Evolutionary conservation across 2,113 vertebrate genomes (phyloP).

Genomic region (Siniperca knerii): DNA sequence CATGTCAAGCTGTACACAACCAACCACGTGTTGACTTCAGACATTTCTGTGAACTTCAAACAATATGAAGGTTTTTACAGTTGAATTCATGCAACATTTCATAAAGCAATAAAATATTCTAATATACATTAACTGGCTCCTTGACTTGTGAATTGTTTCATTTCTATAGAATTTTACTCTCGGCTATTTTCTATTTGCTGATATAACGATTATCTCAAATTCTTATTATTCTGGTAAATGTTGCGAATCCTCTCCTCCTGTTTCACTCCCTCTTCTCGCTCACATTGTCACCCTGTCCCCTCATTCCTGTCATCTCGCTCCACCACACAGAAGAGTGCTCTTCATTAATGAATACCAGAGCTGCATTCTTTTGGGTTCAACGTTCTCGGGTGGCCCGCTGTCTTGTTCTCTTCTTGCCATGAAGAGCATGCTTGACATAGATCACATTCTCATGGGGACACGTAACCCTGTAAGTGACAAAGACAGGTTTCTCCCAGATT

Average conservation of each 20-base stretch:
- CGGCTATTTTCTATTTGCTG: not conserved
- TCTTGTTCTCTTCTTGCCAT: constrained; percentile 76
- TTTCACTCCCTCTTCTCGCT: constrained; percentile 9
- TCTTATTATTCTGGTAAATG: constrained; percentile 2
- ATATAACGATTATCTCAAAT: not conserved
- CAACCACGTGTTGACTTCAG: constrained; percentile 77
- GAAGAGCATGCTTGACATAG: constrained; percentile 77
- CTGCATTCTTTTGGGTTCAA: constrained; percentile 79
- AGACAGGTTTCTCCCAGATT: constrained; percentile 76
- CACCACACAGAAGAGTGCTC: constrained; percentile 60
- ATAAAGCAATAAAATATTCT: constrained; percentile 83
- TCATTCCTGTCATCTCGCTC: constrained; percentile 48
- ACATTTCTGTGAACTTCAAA: constrained; percentile 81
- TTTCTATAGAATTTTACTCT: not conserved
- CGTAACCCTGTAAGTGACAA: constrained; percentile 74
- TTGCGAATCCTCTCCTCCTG: not conserved
- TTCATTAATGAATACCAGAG: constrained; percentile 81
- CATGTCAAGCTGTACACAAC: constrained; percentile 78
- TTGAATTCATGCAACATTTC: constrained; percentile 84
- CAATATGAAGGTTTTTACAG: constrained; percentile 83
- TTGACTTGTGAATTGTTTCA: constrained; percentile 11
- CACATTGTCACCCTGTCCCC: constrained; percentile 42
- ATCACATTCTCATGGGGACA: constrained; percentile 75
- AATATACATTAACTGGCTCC: constrained; percentile 65
- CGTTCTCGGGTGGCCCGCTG: constrained; percentile 78